phyloP scores from a whole-genome alignment of 2,797 vertebrate species.

The Xenentodon cancila region DNA sequence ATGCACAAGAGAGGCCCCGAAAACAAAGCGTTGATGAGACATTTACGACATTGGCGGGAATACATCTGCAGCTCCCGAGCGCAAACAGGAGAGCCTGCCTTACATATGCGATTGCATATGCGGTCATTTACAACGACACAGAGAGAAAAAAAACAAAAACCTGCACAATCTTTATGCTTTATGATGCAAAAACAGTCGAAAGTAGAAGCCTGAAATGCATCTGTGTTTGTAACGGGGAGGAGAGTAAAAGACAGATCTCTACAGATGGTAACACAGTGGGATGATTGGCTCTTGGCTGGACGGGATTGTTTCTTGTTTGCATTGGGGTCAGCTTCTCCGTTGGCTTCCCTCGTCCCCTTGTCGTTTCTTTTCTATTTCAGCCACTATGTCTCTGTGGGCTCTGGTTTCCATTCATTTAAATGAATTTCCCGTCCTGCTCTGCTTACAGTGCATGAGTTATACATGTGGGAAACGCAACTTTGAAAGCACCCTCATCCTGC shows the following conservation, averaged over 20 bases:
- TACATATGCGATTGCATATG: conserved; percentile 18
- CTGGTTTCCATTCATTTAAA: conserved; percentile 30
- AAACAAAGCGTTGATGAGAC: conserved; percentile 47
- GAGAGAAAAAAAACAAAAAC: conserved; percentile 1
- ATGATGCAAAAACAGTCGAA: conserved; percentile 27
- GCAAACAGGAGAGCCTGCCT: conserved; percentile 22
- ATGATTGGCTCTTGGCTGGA: conserved; percentile 72
- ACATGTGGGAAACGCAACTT: background rate
- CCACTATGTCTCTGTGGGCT: conserved; percentile 25
- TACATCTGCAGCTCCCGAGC: conserved; percentile 21
- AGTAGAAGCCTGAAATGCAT: conserved; percentile 29
- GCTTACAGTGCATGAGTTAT: background rate
- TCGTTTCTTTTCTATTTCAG: conserved; percentile 50
- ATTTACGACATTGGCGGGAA: conserved; percentile 46
- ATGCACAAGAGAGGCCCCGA: conserved; percentile 58
- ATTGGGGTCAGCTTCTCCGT: conserved; percentile 70
- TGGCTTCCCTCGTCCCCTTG: conserved; percentile 52
- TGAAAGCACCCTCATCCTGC: background rate
- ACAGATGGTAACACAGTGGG: conserved; percentile 83
- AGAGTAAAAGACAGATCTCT: conserved; percentile 49
- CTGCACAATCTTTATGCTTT: conserved; percentile 29
- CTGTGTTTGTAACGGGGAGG: conserved; percentile 36
- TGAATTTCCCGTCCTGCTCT: conserved; percentile 1
- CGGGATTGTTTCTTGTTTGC: conserved; percentile 77
- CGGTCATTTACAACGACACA: too few relatives aligned